Percentiles rank a stretch among this genome's conserved stretches.
phyloP scores from a whole-genome alignment of 2,888 invertebrate species.

The Lithophane socia region DNA sequence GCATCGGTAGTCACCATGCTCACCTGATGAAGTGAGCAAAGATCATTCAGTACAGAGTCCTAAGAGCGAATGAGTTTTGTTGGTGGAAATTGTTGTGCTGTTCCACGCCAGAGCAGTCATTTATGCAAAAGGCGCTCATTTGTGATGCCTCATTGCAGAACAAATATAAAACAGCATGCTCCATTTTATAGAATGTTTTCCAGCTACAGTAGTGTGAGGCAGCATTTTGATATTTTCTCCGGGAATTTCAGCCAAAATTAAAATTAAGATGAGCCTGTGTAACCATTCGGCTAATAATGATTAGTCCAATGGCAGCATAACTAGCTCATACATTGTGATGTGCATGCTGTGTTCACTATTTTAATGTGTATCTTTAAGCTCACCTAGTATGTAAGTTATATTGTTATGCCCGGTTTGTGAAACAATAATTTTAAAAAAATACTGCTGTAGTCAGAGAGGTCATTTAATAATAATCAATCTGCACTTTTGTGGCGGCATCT shows the following conservation, averaged over 20 bases:
- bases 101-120: too few relatives aligned
- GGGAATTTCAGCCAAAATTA: too few relatives aligned
- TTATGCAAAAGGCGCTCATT: too few relatives aligned
- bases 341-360: neutral
- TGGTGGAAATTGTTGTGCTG: neutral
- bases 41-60: neutral
- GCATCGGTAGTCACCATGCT: slow-evolving; percentile 80
- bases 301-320: too few relatives aligned
- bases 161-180: too few relatives aligned
- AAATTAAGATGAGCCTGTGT: too few relatives aligned
- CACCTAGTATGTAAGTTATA: neutral
- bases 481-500: too few relatives aligned
- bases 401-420: neutral
- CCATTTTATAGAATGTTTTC: too few relatives aligned
- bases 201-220: too few relatives aligned
- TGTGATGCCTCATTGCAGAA: too few relatives aligned
- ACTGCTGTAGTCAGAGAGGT: neutral
- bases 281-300: too few relatives aligned
- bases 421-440: neutral
- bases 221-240: too few relatives aligned
- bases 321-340: neutral
- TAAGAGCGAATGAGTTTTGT: neutral
- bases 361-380: neutral
- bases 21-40: slow-evolving; percentile 73
- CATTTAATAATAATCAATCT: neutral